Base-by-base conservation (phyloP, 2,113 vertebrate genomes). In the Suricata suricatta region DNA sequence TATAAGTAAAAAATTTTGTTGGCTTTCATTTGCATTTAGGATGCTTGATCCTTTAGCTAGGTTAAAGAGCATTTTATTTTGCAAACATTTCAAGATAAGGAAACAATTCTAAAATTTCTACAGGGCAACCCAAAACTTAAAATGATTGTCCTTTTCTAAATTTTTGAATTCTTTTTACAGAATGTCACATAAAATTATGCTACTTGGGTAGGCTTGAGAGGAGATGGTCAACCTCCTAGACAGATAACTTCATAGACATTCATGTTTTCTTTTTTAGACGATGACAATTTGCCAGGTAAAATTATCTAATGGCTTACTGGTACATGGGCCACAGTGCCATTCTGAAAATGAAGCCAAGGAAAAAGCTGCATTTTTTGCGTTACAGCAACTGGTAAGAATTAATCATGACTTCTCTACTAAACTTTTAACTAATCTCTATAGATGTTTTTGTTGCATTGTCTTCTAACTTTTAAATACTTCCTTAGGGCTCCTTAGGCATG, bases 311-410 rank as follows among this genome's bases (percentile, higher is more conserved):
- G 99, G 99, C 80, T 97, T 99, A 69, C 98, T 99, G 97, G 99
- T 99, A 27, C 99, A 99, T 0, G 99, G 99, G 4, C 99, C 99
- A 0, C 99, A 99, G 97, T 99, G 99, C 98, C 99, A 99, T 92
- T 99, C 99, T 17, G 99, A 99, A 98, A 99, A 98, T 44, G 99
- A 99, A 90, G 99, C 99, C 57, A 99, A 99, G 98, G 99, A 99
- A 97, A 99, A 99, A 95, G 99, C 99, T 14, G 99, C 99, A 0
- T 98, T 99, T 90, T 99, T 99, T 97, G 99, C 99, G 90, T 98
- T 99, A 80, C 99, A 99, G 64, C 99, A 99, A 84, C 98, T 99
- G 99, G 99, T 99, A 99, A 99, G 98, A 80, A 90, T 44, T 72
- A 16, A 50, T 38, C 21, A 12, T 72, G 23, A 86, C 16, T 87